A percentile compares a stretch with the other conserved stretches of the same genome.
These are phyloP conservation scores for Saxidomus purpurata DNA, from an alignment of 1,140 invertebrate genomes.

Conservation along the genomic window DNA sequence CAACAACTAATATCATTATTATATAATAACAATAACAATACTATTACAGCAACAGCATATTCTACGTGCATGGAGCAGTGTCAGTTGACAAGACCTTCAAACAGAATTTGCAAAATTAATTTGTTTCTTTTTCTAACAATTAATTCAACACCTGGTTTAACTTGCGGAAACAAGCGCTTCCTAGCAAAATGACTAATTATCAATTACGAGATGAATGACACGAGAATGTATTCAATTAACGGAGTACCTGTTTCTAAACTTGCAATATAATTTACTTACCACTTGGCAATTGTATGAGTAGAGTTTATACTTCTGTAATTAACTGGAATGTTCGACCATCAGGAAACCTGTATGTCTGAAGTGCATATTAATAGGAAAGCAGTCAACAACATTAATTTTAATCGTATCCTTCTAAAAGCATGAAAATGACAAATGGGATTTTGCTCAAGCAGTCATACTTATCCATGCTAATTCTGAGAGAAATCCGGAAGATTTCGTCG, in stretches of 20 bases:
- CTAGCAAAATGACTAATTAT: slow-evolving; percentile 7
- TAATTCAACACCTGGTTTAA: no score
- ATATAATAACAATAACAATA: no score
- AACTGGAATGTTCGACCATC: background rate
- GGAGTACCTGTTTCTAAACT: slow-evolving; percentile 19
- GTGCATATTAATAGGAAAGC: slow-evolving; percentile 7
- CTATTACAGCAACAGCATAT: no score
- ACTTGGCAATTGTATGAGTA: background rate
- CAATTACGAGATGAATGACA: background rate
- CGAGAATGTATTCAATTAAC: background rate
- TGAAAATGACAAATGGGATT: background rate
- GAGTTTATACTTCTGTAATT: background rate
- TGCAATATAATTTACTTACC: background rate
- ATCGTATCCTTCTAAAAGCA: background rate
- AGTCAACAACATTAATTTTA: background rate
- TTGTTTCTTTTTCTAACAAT: no score
- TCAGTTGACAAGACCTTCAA: no score
- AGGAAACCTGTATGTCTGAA: background rate
- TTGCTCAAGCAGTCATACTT: background rate
- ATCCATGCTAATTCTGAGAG: background rate
- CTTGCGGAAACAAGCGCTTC: no score
- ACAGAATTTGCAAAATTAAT: no score
- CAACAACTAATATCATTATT: no score
- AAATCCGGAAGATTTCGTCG: background rate
- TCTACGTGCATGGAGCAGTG: no score